phyloP scores from a whole-genome alignment of 1,140 invertebrate species.

The Aphaenogaster floridana region DNA sequence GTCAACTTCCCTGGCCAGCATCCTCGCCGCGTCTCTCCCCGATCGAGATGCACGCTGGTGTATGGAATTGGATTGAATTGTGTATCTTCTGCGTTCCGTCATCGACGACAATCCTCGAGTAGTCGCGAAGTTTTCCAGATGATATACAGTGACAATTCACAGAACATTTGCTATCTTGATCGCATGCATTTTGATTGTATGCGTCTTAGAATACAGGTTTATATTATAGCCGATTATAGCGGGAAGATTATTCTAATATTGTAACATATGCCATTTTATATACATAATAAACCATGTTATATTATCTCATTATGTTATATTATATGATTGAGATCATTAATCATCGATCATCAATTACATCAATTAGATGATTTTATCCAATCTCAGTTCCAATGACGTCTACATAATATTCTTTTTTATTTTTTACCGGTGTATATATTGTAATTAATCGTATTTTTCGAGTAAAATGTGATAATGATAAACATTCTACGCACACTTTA shows the following conservation, averaged over 20 bases:
- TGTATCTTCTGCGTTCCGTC: neutral
- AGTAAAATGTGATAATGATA: neutral
- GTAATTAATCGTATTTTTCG: neutral
- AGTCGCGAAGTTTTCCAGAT: neutral
- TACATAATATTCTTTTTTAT: no score
- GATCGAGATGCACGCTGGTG: neutral
- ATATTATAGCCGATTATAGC: neutral
- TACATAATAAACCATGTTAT: neutral
- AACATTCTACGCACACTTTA: neutral
- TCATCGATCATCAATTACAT: neutral
- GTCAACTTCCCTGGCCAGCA: neutral
- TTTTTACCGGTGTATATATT: neutral
- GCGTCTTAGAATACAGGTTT: neutral
- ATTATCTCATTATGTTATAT: neutral
- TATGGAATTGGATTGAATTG: neutral
- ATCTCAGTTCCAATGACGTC: no score
- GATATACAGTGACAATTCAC: neutral
- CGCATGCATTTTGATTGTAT: neutral
- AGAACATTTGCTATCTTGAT: neutral
- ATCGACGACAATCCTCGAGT: neutral
- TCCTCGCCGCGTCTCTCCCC: neutral
- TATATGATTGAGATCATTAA: neutral
- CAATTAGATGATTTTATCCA: neutral
- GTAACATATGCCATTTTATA: neutral
- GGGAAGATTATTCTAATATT: neutral